phyloP scores from a whole-genome alignment of 2,113 vertebrate species.

The Platichthys stellatus region DNA sequence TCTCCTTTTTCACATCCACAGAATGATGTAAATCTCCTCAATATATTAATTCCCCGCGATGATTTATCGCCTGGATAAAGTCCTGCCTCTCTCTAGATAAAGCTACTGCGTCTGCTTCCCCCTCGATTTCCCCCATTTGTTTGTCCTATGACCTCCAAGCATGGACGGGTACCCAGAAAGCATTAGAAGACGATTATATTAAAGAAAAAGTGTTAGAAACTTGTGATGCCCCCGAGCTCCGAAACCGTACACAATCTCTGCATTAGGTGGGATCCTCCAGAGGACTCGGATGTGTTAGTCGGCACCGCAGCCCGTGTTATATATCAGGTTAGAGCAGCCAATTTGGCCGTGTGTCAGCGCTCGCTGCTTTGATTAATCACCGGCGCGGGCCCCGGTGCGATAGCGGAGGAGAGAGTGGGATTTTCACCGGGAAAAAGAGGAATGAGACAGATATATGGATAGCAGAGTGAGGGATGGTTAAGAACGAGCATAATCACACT shows the following conservation, averaged over 20 bases:
- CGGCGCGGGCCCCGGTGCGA: slow-evolving; percentile 55
- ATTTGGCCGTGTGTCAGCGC: slow-evolving; percentile 76
- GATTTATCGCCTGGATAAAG: slow-evolving; percentile 62
- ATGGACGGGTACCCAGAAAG: slow-evolving; percentile 49
- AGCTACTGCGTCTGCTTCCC: slow-evolving; percentile 44
- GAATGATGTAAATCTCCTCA: slow-evolving; percentile 30
- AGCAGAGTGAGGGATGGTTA: slow-evolving; percentile 65
- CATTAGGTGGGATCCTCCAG: slow-evolving; percentile 69
- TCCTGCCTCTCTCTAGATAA: slow-evolving; percentile 38
- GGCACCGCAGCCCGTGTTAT: slow-evolving; percentile 69
- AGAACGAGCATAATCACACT: slow-evolving; percentile 71
- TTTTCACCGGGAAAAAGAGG: slow-evolving; percentile 63
- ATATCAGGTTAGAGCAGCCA: slow-evolving; percentile 82
- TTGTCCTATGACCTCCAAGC: slow-evolving; percentile 60
- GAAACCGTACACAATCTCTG: slow-evolving; percentile 58
- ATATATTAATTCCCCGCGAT: slow-evolving; percentile 33
- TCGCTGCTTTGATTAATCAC: slow-evolving; percentile 80
- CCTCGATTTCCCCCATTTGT: slow-evolving; percentile 16
- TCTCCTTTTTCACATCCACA: slow-evolving; percentile 7
- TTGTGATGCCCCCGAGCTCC: slow-evolving; percentile 69
- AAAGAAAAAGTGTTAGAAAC: slow-evolving; percentile 55
- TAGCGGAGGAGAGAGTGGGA: slow-evolving; percentile 62
- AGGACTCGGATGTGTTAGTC: slow-evolving; percentile 60
- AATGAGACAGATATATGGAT: slow-evolving; percentile 76
- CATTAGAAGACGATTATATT: slow-evolving; percentile 67